Percentiles rank a stretch among this genome's conserved stretches.
Conservation (phyloP, 2,113 vertebrate genomes). For the Oreotrochilus melanogaster region DNA sequence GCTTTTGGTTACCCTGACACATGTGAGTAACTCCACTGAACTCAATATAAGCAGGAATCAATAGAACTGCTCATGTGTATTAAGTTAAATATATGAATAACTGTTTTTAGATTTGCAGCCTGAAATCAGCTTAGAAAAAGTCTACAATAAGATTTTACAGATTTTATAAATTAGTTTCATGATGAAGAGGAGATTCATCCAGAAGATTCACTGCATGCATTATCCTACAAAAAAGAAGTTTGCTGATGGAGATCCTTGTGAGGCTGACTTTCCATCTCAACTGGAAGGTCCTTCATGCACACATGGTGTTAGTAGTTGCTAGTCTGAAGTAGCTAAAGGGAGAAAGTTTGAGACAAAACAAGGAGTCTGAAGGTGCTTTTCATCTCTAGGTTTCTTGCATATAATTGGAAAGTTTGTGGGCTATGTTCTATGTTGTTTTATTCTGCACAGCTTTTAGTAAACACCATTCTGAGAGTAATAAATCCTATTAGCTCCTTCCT, state of each 20-base stretch:
- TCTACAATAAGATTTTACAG: not conserved
- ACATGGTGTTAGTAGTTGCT: not conserved
- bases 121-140: not conserved
- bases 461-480: not conserved
- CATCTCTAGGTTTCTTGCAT: not conserved
- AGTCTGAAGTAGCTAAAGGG: not conserved
- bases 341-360: not conserved
- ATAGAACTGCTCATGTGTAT: conserved; percentile 40
- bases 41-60: conserved; percentile 37
- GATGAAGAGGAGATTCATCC: not conserved
- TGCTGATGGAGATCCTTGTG: not conserved
- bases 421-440: not conserved
- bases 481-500: not conserved
- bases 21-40: conserved; percentile 49
- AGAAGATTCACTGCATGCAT: not conserved
- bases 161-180: not conserved
- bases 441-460: not conserved
- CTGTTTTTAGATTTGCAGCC: not conserved
- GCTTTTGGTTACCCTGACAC: conserved; percentile 50
- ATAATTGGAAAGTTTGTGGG: not conserved
- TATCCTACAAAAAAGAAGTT: not conserved
- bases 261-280: not conserved
- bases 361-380: not conserved
- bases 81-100: conserved; percentile 23
- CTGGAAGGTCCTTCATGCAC: not conserved